Evolutionary conservation across 2,888 invertebrate species (phyloP).

Genomic region (Ormyrus thymus): DNA sequence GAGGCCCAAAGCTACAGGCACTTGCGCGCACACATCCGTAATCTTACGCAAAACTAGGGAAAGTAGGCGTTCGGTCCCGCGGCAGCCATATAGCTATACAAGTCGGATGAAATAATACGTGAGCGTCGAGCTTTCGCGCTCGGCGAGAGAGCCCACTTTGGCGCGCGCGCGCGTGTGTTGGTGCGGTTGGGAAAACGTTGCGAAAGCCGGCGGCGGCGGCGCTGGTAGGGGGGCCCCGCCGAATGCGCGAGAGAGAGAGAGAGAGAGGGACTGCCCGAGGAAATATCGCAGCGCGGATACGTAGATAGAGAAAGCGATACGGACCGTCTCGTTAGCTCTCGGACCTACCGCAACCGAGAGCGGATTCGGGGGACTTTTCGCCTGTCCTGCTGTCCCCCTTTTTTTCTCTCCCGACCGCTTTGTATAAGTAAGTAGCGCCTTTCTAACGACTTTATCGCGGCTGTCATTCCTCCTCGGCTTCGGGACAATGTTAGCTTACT

Average conservation of each 20-base stretch:
- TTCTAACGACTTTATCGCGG: slow-evolving; percentile 15
- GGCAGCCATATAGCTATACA: slow-evolving; percentile 55
- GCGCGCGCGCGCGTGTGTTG: slow-evolving; percentile 40
- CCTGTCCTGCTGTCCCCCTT: neutral
- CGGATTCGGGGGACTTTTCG: neutral
- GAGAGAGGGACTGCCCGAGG: neutral
- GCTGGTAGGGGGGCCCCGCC: too few relatives aligned
- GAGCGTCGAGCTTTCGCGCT: slow-evolving; percentile 54
- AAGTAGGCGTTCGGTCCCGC: slow-evolving; percentile 66
- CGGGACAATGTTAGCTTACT: neutral
- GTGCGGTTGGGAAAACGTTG: slow-evolving; percentile 5
- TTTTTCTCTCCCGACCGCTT: neutral
- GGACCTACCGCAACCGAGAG: slow-evolving; percentile 16
- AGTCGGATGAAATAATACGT: slow-evolving; percentile 64
- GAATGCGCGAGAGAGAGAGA: neutral
- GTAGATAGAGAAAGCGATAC: slow-evolving; percentile 10
- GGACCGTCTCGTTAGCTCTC: neutral
- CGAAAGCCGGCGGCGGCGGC: slow-evolving; percentile 11
- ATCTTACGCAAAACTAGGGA: slow-evolving; percentile 73
- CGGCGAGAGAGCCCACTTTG: neutral
- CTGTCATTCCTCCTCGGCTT: neutral
- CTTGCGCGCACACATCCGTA: neutral
- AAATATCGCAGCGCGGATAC: neutral
- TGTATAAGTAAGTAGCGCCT: neutral
- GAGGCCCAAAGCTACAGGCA: neutral